Conservation (phyloP, 2,888 invertebrate species). For the Laspeyria flexula region DNA sequence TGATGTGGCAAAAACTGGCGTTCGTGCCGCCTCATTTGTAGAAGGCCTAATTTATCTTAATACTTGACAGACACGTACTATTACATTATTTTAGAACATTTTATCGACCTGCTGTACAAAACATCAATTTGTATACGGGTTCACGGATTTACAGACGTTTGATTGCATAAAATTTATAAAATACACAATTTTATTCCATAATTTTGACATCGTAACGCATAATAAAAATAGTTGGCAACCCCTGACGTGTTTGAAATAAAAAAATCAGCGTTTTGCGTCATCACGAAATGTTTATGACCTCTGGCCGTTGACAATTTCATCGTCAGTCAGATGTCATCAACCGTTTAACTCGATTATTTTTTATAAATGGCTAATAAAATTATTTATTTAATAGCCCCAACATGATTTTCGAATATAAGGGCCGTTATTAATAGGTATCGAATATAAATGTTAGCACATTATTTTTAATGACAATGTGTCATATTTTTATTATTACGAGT, state of each 20-base stretch:
- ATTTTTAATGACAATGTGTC: conserved; percentile 7
- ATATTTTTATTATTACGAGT: conserved; percentile 7
- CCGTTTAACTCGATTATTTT: conserved; percentile 38
- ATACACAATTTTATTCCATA: conserved; percentile 45
- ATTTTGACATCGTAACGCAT: conserved; percentile 57
- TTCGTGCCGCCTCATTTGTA: conserved; percentile 40
- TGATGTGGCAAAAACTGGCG: conserved; percentile 40
- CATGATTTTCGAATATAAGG: conserved; percentile 29
- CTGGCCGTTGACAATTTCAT: conserved; percentile 45
- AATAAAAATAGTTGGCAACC: conserved; percentile 74
- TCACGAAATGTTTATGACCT: conserved; percentile 42
- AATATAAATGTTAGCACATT: conserved; percentile 15
- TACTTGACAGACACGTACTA: conserved; percentile 30
- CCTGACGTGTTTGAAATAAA: conserved; percentile 26
- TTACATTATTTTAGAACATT: conserved; percentile 27
- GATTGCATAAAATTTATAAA: conserved; percentile 1
- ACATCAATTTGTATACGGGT: conserved; percentile 28
- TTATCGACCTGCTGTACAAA: conserved; percentile 35
- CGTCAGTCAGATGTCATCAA: conserved; percentile 39
- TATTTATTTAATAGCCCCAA: conserved; percentile 37
- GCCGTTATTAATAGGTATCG: conserved; percentile 20
- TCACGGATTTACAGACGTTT: conserved; percentile 16
- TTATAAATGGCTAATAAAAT: conserved; percentile 30
- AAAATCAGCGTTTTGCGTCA: conserved; percentile 38
- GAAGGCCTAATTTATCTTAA: conserved; percentile 38